Conservation (phyloP, 1,140 invertebrate genomes). For the Drosophila trapezifrons region DNA sequence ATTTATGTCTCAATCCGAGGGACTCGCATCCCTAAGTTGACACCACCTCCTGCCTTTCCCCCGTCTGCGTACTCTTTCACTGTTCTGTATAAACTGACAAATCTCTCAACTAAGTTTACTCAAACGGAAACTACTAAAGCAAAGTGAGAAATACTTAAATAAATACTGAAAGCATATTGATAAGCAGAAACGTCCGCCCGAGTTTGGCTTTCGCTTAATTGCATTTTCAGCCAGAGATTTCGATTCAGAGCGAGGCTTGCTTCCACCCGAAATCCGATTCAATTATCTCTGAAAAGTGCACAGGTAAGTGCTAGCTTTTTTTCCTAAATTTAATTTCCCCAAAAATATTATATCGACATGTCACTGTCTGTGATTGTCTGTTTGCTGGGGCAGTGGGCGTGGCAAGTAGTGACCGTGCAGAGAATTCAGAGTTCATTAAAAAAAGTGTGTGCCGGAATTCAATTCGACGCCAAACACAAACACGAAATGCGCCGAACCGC, state of each 20-base stretch:
- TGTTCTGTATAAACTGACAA: conserved; percentile 55
- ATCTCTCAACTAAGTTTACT: conserved; percentile 48
- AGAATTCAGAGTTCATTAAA: conserved; percentile 61
- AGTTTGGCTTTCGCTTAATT: conserved; percentile 44
- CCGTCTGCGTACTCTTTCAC: conserved; percentile 19
- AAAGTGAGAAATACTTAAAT: conserved; percentile 75
- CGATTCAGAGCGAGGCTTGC: conserved; percentile 3
- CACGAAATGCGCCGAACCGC: conserved; percentile 22
- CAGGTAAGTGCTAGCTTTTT: conserved; percentile 43
- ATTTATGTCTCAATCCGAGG: conserved; percentile 34
- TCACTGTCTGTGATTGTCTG: conserved; percentile 21
- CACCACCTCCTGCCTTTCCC: neutral
- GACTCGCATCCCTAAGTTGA: conserved; percentile 31
- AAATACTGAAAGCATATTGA: conserved; percentile 74
- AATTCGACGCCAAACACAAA: conserved; percentile 36
- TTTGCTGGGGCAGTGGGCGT: neutral
- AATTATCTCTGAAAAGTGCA: conserved; percentile 26
- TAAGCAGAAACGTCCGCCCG: conserved; percentile 51
- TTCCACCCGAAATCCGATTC: conserved; percentile 21
- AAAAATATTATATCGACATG: conserved; percentile 20
- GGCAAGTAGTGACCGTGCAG: conserved; percentile 25
- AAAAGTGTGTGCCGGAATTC: conserved; percentile 41
- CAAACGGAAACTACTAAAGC: conserved; percentile 39
- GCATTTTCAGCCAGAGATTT: conserved; percentile 29
- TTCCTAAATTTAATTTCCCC: conserved; percentile 27